These are phyloP conservation scores for Ctenomys sociabilis DNA, from an alignment of 2,113 vertebrate species.

Conservation along the genomic window DNA sequence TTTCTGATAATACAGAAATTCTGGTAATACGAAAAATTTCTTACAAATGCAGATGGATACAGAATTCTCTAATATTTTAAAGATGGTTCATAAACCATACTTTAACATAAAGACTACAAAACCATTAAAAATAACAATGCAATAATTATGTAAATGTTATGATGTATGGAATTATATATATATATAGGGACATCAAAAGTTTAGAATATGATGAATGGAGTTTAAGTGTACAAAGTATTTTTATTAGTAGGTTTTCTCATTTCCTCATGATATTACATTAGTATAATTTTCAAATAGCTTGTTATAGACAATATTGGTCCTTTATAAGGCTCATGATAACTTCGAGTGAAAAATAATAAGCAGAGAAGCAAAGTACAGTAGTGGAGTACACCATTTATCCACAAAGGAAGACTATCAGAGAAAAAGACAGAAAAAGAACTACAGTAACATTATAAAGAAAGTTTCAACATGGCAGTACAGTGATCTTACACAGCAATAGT, in stretches of 20 bases:
- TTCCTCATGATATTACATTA: not conserved
- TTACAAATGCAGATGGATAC: not conserved
- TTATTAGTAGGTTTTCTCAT: not conserved
- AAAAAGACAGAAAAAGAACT: not conserved
- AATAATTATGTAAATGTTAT: not conserved
- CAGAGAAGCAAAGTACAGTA: not conserved
- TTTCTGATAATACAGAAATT: not conserved
- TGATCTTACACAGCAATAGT: no score
- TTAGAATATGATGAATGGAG: not conserved
- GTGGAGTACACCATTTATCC: not conserved
- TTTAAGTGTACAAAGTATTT: not conserved
- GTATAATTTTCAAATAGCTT: not conserved
- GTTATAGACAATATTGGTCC: not conserved
- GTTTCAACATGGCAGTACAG: not conserved
- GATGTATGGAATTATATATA: not conserved
- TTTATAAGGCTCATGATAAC: not conserved
- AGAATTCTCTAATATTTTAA: not conserved
- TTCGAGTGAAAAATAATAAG: not conserved
- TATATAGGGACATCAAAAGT: not conserved
- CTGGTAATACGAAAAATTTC: not conserved
- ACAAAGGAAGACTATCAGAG: no score
- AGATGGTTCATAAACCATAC: not conserved
- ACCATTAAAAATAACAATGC: not conserved
- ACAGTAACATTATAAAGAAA: not conserved
- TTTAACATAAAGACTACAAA: not conserved